Evolutionary conservation across 2,797 vertebrate species (phyloP).

Genomic region (Halcyon chelicuti): DNA sequence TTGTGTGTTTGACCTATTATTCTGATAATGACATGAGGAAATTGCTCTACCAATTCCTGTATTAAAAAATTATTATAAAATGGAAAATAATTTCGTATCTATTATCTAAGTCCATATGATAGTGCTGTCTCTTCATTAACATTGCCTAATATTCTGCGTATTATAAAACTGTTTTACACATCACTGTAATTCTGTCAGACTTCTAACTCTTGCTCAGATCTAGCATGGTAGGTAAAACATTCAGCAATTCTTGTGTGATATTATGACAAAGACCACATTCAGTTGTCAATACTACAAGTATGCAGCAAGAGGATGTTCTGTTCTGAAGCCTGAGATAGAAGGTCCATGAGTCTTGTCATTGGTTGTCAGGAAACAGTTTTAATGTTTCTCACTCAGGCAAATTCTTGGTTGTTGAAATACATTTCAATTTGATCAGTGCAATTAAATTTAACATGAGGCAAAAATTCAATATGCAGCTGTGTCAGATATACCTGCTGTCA

Average conservation of each 20-base stretch:
- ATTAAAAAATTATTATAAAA: not conserved
- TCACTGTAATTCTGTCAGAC: not conserved
- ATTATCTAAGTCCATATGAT: not conserved
- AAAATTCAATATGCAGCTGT: not conserved
- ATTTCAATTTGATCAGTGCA: not conserved
- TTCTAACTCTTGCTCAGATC: not conserved
- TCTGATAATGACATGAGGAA: not conserved
- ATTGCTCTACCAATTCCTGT: not conserved
- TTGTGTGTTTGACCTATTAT: not conserved
- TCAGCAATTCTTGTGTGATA: not conserved
- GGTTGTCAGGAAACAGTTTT: not conserved
- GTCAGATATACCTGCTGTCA: not conserved
- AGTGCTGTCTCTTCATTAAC: not conserved
- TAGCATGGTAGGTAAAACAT: not conserved
- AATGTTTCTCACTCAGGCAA: not conserved
- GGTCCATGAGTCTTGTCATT: not conserved
- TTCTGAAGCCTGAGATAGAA: not conserved
- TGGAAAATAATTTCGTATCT: not conserved
- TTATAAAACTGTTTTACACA: not conserved
- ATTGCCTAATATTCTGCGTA: not conserved
- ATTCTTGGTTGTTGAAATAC: not conserved
- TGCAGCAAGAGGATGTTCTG: not conserved
- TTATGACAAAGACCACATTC: not conserved
- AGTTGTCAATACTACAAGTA: not conserved
- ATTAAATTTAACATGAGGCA: not conserved